Base-by-base conservation (phyloP, 2,797 vertebrate genomes). In the Pangasius sanitwongsei region DNA sequence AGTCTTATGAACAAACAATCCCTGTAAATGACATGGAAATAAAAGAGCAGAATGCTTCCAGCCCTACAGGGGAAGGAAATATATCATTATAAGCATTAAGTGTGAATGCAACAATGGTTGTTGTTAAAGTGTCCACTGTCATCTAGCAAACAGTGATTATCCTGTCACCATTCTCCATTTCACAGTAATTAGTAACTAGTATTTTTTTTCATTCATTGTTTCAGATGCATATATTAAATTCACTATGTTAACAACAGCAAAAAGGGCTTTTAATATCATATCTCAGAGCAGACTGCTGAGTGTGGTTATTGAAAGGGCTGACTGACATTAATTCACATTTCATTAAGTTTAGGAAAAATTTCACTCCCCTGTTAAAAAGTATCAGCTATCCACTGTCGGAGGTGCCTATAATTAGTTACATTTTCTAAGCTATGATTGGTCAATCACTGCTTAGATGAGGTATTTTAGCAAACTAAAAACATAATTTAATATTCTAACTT, bases 91-190 rank as follows among this genome's bases (percentile, higher is more conserved):
- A 25, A 9, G 15, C 50, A 80, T 1, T 80, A 6, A 16, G 12
- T n/a, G 75, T 78, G n/a, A 80, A 31, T 55, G 16, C n/a, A 16
- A 80, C 16, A 80, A 1, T 80, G 50, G 12, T 55, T 80, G 12
- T n/a, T 75, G 4, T 77, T n/a, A 53, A 31, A 80, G 77, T 80
- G 13, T 55, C 50, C 77, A 9, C 6, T 31, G 7, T 31, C 3
- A 80, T 80, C n/a, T 80, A 80, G n/a, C 16, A 80, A 80, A 55
- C 77, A 55, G 13, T 80, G n/a, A 55, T 55, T 18, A 31, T 31
- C 74, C 25, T 13, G 44, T 77, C 74, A 74, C 18, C 34, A 72
- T 72, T 72, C 65, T 13, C 28, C n/a, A 67, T 67, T n/a, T 67
- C 65, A 15, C 28, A 72, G 34, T 41, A 6, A 41, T 41, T 72